Evolutionary conservation across 1,140 invertebrate genomes (phyloP).

Genomic region (Diorhabda sublineata): DNA sequence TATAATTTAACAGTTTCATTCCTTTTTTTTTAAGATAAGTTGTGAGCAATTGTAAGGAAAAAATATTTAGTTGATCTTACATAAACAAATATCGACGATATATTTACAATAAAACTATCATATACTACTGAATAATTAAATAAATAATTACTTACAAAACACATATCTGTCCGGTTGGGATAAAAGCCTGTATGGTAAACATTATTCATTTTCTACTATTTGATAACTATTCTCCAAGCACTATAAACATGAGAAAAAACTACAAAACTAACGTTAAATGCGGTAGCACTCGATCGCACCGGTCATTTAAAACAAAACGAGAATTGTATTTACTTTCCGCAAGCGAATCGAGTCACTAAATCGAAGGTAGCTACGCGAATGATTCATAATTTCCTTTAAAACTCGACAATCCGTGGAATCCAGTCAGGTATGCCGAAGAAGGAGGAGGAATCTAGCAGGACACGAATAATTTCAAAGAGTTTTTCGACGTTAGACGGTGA

Average conservation of each 20-base stretch:
- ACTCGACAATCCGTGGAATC: constrained; percentile 13
- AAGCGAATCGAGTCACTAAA: constrained; percentile 3
- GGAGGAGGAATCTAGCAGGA: constrained; percentile 10
- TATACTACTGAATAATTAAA: too few species aligned
- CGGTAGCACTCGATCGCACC: neutral
- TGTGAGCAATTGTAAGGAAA: too few species aligned
- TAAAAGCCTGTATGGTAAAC: constrained; percentile 15
- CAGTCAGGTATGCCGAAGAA: constrained; percentile 10
- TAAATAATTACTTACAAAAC: constrained; percentile 10
- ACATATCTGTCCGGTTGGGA: constrained; percentile 10
- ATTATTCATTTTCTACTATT: constrained; percentile 17
- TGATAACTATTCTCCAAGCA: neutral
- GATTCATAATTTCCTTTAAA: constrained; percentile 13
- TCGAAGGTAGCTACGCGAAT: constrained; percentile 11
- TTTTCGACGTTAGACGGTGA: too few species aligned
- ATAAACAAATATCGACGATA: too few species aligned
- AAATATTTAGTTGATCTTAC: too few species aligned
- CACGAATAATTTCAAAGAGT: neutral
- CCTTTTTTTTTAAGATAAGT: too few species aligned
- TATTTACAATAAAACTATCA: too few species aligned
- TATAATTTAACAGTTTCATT: too few species aligned
- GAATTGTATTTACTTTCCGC: constrained; percentile 4
- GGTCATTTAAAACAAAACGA: constrained; percentile 5
- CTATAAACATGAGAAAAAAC: constrained; percentile 3
- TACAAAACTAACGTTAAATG: neutral